Evolutionary conservation across 2,888 invertebrate genomes (phyloP), one percentile per base, ranked within the genome.

Genomic region (Chirona hameri): DNA sequence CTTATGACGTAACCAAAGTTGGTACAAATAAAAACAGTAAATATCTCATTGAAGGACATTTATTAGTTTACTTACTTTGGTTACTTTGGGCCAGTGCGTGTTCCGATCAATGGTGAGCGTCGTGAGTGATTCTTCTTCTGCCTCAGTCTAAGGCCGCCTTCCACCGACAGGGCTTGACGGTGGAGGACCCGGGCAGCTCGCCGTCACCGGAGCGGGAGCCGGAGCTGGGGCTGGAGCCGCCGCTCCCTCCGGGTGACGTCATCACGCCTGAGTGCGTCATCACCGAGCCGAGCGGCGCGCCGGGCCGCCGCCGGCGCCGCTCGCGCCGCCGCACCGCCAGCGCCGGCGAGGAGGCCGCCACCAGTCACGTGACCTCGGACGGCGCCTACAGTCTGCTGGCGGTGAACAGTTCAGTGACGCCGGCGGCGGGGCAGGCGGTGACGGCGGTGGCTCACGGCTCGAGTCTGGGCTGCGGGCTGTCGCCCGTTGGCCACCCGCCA

Each of bases 271-370:
- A 76, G 39, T 76, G 76, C 76, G 76, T 76, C 21, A 39, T 39
- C 21, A 39, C 39, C 15, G 76, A 76, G 39, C 31, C 39, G 76
- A 2, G 31, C 18, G 76, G 27, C 9, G 76, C 39, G 76, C 31
- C 76, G 9, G n/a, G 69, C 69, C n/a, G n/a, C 29, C 69, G 69
- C 29, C 69, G 69, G n/a, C 69, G 76, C 29, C 39, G 76, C 76
- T 27, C 76, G 69, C 69, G 29, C 9, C 69, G 29, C 69, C 69
- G 69, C 69, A 15, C 10, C 39, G 39, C 31, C 27, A 15, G 29
- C 69, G 69, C 12, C 0, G n/a, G 15, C 29, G 69, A 9, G 69
- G 14, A 27, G 69, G n/a, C 69, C 2, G 29, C 76, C 76, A 18
- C 27, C n/a, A 9, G 27, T 15, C 5, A 18, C 65, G 57, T 60